Percentiles rank a stretch among this genome's conserved stretches.
These are phyloP conservation scores for Cydia fagiglandana DNA, from an alignment of 1,140 invertebrate species.

Conservation along the genomic window DNA sequence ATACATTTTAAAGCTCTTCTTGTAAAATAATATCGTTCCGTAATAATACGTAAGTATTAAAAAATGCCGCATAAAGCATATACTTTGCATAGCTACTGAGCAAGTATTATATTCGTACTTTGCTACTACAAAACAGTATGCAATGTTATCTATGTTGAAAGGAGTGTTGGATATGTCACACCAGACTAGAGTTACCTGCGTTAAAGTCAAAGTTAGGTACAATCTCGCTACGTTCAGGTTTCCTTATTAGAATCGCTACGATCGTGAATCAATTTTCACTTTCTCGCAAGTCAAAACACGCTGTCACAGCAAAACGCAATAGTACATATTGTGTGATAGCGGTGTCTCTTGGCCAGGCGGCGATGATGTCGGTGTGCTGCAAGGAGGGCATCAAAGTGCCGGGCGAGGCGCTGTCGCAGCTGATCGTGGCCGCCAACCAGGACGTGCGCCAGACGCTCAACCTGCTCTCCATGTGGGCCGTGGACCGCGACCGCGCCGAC, in stretches of 20 bases:
- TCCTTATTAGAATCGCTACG: too few species aligned
- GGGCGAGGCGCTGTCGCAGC: conserved; percentile 86
- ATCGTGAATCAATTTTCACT: too few species aligned
- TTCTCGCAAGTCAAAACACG: too few species aligned
- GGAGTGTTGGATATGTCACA: too few species aligned
- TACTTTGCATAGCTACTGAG: too few species aligned
- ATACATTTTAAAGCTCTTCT: not conserved
- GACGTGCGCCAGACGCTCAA: conserved; percentile 97
- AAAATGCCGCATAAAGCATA: too few species aligned
- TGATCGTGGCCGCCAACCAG: conserved; percentile 93
- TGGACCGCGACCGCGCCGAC: conserved; percentile 79
- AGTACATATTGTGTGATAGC: not conserved
- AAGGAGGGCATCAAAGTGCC: conserved; percentile 94
- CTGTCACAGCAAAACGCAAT: too few species aligned
- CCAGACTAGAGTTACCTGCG: too few species aligned
- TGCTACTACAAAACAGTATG: not conserved
- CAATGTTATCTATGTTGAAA: not conserved
- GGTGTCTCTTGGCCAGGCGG: conserved; percentile 81
- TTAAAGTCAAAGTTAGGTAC: not conserved
- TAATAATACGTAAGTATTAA: too few species aligned
- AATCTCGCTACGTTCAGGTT: not conserved
- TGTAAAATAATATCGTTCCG: not conserved
- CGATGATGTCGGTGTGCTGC: conserved; percentile 94
- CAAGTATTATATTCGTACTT: not conserved
- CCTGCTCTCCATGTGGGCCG: conserved; percentile 89